Evolutionary conservation across 2,888 invertebrate genomes (phyloP), one percentile per base, ranked within the genome.

Genomic region (Phrixothrix hirtus): DNA sequence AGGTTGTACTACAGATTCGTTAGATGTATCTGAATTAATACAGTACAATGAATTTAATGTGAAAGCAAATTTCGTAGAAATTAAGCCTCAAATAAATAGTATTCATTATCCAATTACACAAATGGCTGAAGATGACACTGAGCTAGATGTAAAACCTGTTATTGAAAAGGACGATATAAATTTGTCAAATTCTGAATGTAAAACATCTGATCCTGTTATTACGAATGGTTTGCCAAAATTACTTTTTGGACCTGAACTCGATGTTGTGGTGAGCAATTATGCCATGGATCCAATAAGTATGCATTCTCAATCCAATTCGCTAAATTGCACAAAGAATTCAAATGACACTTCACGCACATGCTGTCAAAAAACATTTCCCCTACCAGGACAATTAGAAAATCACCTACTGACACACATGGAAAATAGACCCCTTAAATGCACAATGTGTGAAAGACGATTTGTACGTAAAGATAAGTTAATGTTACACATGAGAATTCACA

Each of bases 401-500:
- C 51, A 45, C 12, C 1, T 30, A 25, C 1, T 11, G 4, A 39
- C 17, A 1, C 45, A 45, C 26, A 39, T 26, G 9, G 47, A 43
- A n/a, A 30, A 26, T 11, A 26, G 29, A 12, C 47, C 47, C 1
- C 25, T 47, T 0, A 41, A 41, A 10, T 53, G 53, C 12, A 35
- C 43, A 7, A 11, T 37, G 10, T 53, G 53, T 10, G 37, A 36
- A 6, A 41, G 27, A 30, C 32, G 53, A 3, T 53, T 53, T 32
- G 47, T 42, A 10, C 53, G 43, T n/a, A 53, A 53, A 27, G 47
- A 47, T 14, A 47, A 47, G 16, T 26, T 53, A 5, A 34, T 21
- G 21, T 10, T 53, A 11, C 53, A 53, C 7, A 53, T 42, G 47
- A 11, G 53, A 10, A 43, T 43, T 16, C 53, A 53, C 12, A 53